Evolutionary conservation across 1,140 invertebrate species (phyloP).

Genomic region (Pseudomyrmex sp.): DNA sequence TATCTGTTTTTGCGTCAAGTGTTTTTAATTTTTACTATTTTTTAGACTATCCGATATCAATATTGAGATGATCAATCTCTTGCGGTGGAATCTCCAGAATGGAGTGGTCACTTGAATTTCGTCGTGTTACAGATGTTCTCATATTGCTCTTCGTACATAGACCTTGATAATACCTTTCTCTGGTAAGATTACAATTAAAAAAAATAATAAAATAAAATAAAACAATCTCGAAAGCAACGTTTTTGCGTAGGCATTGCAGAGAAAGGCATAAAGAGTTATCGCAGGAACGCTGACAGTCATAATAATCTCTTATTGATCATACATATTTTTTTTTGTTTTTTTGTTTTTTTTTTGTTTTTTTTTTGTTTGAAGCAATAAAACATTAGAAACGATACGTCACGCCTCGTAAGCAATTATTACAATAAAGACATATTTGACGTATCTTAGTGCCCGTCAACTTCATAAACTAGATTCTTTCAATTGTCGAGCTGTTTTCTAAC

Average conservation of each 20-base stretch:
- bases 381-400: constrained; percentile 34
- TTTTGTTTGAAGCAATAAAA: not conserved
- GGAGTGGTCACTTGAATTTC: constrained; percentile 61
- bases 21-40: no score
- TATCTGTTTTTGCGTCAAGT: no score
- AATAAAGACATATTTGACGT: not conserved
- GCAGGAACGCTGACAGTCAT: constrained; percentile 34
- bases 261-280: constrained; percentile 21
- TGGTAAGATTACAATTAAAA: constrained; percentile 23
- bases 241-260: constrained; percentile 12
- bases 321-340: not conserved
- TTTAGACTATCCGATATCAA: not conserved
- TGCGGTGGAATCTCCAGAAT: constrained; percentile 12
- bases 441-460: constrained; percentile 35
- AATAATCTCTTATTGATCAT: constrained; percentile 25
- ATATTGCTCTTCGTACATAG: constrained; percentile 67
- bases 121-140: constrained; percentile 58
- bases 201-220: not conserved
- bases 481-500: constrained; percentile 8
- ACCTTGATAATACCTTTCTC: constrained; percentile 22
- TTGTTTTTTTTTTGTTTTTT: no score
- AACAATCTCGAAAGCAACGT: constrained; percentile 27
- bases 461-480: constrained; percentile 11
- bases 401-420: constrained; percentile 1
- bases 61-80: not conserved